phyloP scores from a whole-genome alignment of 2,888 invertebrate species.

The Lymantria dispar region DNA sequence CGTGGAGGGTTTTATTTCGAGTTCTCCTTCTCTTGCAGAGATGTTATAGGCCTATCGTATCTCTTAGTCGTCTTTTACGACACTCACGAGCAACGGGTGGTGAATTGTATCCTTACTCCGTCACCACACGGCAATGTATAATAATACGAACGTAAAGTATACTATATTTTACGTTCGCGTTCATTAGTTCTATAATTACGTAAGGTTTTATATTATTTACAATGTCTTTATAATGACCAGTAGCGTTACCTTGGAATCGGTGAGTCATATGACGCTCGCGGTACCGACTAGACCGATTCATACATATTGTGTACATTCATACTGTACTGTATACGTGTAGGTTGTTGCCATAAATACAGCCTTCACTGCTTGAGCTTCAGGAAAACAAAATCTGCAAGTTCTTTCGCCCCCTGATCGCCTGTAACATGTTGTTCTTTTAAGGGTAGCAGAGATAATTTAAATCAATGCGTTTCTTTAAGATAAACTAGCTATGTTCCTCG shows the following conservation, averaged over 20 bases:
- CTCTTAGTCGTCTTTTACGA: no score
- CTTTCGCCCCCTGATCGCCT: slow-evolving; percentile 44
- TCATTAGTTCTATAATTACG: slow-evolving; percentile 1
- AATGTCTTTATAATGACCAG: slow-evolving; percentile 34
- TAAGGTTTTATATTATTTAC: slow-evolving; percentile 10
- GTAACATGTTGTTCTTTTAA: neutral
- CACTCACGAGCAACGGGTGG: no score
- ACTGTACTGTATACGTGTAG: slow-evolving; percentile 1
- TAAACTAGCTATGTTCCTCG: no score
- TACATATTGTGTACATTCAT: slow-evolving; percentile 1
- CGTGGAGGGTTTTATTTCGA: no score
- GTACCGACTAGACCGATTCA: slow-evolving; percentile 54
- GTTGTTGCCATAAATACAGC: slow-evolving; percentile 23
- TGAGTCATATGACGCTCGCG: slow-evolving; percentile 63
- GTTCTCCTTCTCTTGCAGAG: no score
- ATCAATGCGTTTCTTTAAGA: no score
- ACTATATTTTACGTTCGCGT: neutral
- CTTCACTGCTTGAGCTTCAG: slow-evolving; percentile 29
- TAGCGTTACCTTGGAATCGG: slow-evolving; percentile 47
- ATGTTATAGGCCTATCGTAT: no score
- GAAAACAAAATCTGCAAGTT: slow-evolving; percentile 39
- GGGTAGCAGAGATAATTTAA: no score
- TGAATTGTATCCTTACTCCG: no score
- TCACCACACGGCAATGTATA: no score
- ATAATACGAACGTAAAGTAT: no score